These are phyloP conservation scores for rat (Rattus norvegicus) DNA, from an alignment of 2,113 vertebrate genomes.

Conservation along the genomic window DNA sequence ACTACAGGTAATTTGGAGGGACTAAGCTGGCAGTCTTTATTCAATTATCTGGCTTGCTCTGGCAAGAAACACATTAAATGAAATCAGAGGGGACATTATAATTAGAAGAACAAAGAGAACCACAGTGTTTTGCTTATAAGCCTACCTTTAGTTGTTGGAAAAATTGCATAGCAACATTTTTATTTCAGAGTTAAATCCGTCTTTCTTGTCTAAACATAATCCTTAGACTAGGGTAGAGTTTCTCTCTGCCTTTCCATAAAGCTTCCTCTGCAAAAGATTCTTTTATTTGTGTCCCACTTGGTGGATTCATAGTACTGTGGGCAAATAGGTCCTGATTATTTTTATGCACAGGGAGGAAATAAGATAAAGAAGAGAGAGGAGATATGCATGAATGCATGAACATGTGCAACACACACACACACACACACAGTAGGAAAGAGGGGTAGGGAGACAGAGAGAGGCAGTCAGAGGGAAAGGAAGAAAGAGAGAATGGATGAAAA, in stretches of 20 bases:
- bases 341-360: neutral
- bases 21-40: constrained; percentile 68
- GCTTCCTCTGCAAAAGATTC: constrained; percentile 16
- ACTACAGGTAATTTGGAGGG: constrained; percentile 59
- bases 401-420: neutral
- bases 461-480: fast-evolving
- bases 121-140: constrained; percentile 38
- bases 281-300: neutral
- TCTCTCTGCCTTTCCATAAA: constrained; percentile 11
- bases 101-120: constrained; percentile 64
- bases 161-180: constrained; percentile 53
- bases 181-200: constrained; percentile 44
- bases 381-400: neutral
- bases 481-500: constrained; percentile 28
- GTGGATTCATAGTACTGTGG: neutral
- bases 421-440: neutral
- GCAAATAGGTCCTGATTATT: constrained; percentile 41
- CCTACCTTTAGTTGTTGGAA: constrained; percentile 42
- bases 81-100: constrained; percentile 69
- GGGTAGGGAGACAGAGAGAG: neutral
- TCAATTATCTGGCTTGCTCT: constrained; percentile 65
- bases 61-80: constrained; percentile 32
- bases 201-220: constrained; percentile 35
- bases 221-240: neutral
- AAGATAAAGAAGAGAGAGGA: too few relatives aligned